phyloP scores from a whole-genome alignment of 2,888 invertebrate genomes.

The Tenthredo amoena region DNA sequence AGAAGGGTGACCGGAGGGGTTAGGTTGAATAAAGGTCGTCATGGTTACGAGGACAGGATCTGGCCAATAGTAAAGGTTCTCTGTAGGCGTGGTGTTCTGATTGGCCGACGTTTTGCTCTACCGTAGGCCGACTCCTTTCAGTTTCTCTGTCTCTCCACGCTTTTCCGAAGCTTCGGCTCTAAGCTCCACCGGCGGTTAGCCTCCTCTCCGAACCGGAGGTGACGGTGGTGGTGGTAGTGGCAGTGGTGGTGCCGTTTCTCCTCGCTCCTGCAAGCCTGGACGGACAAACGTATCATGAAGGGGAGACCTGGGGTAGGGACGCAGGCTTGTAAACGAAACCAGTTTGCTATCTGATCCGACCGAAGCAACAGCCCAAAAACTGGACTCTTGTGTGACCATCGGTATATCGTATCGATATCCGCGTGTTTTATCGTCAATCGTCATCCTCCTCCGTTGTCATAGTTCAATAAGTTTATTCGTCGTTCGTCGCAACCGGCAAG shows the following conservation, averaged over 20 bases:
- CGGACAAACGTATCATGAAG: constrained; percentile 76
- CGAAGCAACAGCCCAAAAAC: constrained; percentile 73
- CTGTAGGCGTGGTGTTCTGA: constrained; percentile 77
- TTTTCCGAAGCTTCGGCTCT: constrained; percentile 56
- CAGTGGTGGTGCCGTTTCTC: background rate
- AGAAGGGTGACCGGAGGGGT: constrained; percentile 33
- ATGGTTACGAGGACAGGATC: constrained; percentile 80
- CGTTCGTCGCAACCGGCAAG: too few relatives aligned
- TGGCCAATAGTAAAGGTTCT: constrained; percentile 79
- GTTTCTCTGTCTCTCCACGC: constrained; percentile 9
- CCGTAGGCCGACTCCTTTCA: background rate
- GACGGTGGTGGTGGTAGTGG: background rate
- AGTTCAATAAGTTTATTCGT: too few relatives aligned
- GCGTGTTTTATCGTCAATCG: background rate
- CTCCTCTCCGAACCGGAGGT: background rate
- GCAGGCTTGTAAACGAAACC: constrained; percentile 78
- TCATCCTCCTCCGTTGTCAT: background rate
- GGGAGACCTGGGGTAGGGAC: constrained; percentile 77
- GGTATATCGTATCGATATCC: background rate
- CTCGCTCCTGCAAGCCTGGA: background rate
- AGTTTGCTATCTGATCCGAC: constrained; percentile 78
- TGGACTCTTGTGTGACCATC: constrained; percentile 18
- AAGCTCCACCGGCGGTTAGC: constrained; percentile 57
- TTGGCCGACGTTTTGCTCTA: constrained; percentile 64
- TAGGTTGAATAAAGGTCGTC: constrained; percentile 74